Conservation (phyloP, 2,797 vertebrate genomes). For the Mus spretus region DNA sequence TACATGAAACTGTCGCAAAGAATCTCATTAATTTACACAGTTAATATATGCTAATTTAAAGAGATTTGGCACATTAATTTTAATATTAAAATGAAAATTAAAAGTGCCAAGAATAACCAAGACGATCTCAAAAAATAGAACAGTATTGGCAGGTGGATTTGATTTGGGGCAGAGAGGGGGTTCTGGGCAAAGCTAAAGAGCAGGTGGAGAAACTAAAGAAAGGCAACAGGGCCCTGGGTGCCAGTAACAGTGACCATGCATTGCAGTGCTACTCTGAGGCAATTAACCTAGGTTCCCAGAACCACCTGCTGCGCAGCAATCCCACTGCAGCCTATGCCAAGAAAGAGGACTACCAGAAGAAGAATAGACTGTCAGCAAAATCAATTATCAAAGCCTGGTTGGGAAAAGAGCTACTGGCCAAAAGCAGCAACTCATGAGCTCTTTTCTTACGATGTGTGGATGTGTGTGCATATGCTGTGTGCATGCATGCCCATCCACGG, state of each 20-base stretch:
- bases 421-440: conserved; percentile 90
- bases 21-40: conserved; percentile 7
- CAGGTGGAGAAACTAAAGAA: conserved; percentile 94
- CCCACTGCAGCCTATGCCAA: conserved; percentile 89
- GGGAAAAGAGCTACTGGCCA: conserved; percentile 96
- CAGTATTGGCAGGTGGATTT: background rate
- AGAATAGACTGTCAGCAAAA: conserved; percentile 93
- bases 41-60: background rate
- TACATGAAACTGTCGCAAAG: background rate
- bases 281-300: conserved; percentile 92
- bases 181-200: background rate
- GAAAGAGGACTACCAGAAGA: conserved; percentile 92
- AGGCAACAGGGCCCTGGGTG: conserved; percentile 95
- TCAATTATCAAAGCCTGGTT: conserved; percentile 95
- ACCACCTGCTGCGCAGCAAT: conserved; percentile 96
- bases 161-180: background rate
- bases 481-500: background rate
- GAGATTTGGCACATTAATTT: background rate
- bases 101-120: conserved; percentile 15
- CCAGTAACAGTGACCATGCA: conserved; percentile 93
- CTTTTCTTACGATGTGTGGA: background rate
- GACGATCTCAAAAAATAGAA: conserved; percentile 12
- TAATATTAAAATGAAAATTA: background rate
- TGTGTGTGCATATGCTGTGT: background rate
- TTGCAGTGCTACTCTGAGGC: conserved; percentile 96